phyloP scores from a whole-genome alignment of 2,797 vertebrate genomes.

The Pelochelys cantorii region DNA sequence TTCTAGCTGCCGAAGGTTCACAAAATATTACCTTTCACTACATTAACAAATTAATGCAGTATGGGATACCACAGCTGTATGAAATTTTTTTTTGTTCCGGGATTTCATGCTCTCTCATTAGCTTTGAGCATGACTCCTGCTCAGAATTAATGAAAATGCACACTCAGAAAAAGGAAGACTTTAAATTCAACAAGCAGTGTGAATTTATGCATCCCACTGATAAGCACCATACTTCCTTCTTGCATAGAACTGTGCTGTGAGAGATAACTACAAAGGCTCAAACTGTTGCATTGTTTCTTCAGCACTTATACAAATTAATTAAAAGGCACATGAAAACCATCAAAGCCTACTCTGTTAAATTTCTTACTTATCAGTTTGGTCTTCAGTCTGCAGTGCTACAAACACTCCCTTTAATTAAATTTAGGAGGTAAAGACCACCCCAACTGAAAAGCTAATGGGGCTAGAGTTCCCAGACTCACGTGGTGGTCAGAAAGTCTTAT shows the following conservation, averaged over 20 bases:
- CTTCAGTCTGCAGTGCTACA: neutral
- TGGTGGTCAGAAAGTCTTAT: neutral
- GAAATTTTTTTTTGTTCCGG: neutral
- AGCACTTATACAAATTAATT: neutral
- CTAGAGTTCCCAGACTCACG: neutral
- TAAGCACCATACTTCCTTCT: neutral
- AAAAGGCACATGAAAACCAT: constrained; percentile 3
- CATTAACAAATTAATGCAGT: neutral
- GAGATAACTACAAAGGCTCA: neutral
- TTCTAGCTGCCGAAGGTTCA: neutral
- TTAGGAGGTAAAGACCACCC: neutral
- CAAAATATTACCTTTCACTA: neutral
- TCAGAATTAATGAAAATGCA: neutral
- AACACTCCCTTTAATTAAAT: neutral
- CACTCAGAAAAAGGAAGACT: neutral
- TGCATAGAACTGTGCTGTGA: neutral
- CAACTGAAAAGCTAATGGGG: constrained; percentile 7
- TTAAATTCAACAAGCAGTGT: neutral
- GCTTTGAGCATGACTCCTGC: neutral
- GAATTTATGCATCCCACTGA: neutral
- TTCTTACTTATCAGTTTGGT: neutral
- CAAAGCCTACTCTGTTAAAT: constrained; percentile 21
- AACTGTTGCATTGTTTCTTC: neutral
- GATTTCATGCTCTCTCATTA: neutral
- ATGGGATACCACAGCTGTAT: neutral